Evolutionary conservation across 64 coral and sea anemone species (phyloP), one percentile per base, ranked within the genome.

Genomic region (Montipora capricornis): DNA sequence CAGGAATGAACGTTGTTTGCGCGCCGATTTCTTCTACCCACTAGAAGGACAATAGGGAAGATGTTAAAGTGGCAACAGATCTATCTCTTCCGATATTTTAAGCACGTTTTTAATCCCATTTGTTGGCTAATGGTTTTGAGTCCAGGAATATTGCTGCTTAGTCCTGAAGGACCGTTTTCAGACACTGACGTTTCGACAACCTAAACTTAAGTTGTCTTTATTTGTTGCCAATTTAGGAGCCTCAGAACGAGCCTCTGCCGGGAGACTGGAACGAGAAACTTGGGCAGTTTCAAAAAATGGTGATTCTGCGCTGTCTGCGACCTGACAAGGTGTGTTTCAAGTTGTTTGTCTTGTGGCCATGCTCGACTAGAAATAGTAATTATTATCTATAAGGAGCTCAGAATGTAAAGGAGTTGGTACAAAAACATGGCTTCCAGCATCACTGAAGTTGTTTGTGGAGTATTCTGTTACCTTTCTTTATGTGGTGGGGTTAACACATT

Each of bases 211-310:
- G 37, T 37, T 37, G 37, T 37, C 37, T 37, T 37, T 1, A 37
- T 37, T 37, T 37, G 37, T 37, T 37, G 37, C 37, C 37, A 37
- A 37, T 78, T 48, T 19, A 99, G 98, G 98, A 99, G 73, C 98
- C 98, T 5, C 98, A 99, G 37, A 78, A 86, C 14, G 95, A 96
- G 80, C 74, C 93, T 49, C 47, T 99, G 46, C 98, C 98, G 47
- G 98, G 98, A 75, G 98, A 99, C 13, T 99, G 98, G 98, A 76
- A 96, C 49, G 95, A 92, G 13, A 99, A 99, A 71, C 83, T 99
- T 49, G 92, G 93, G 11, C 84, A 89, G 14, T 99, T 99, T 81
- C 98, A 99, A 26, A 99, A 99, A 88, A 89, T 99, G 83, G 88
- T 99, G 20, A 74, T 99, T 17, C 79, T 99, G 60, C 91, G 98